Base-by-base conservation (phyloP, 2,888 invertebrate genomes). In the Pantelozetes paolii region DNA sequence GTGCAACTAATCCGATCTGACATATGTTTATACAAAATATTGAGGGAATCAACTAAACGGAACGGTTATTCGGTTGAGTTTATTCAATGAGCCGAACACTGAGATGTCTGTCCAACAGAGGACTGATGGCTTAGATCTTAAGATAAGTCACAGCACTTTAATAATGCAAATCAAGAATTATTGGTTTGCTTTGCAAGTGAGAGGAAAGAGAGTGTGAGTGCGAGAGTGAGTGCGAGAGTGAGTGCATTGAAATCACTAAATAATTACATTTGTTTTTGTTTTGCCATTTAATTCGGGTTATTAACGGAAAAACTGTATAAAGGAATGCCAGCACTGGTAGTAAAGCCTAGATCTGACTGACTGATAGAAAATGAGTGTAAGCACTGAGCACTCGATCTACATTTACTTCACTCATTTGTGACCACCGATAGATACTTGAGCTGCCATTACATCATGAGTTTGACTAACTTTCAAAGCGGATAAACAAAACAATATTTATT, bases 151-250 rank as follows among this genome's bases (percentile, higher is more conserved):
- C 54, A 26, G 2, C 54, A 54, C 20, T 23, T 54, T 54, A 54
- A 54, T 54, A 54, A 54, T 54, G 54, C 54, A 54, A 54, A 54
- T 54, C 54, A 54, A 54, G 54, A 54, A 54, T 54, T 54, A 54
- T 54, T 54, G 54, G 23, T 54, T 18, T 54, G n/a, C n/a, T 1
- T 54, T 6, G 23, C 23, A 26, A 26, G 26, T 1, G 26, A 54
- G 54, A 54, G 3, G n/a, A 20, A n/a, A 18, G 50, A 45, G 45
- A 45, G 45, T 18, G 45, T 18, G 45, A 45, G 45, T 18, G 45
- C 13, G 45, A 45, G 45, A 40, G 40, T 9, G 40, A 40, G 40
- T 9, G 40, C 40, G n/a, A 45, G n/a, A n/a, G n/a, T n/a, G n/a
- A n/a, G n/a, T n/a, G n/a, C n/a, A n/a, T n/a, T n/a, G 20, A 50